phyloP scores from a whole-genome alignment of 1,140 invertebrate genomes.

The Drosophila dunni region DNA sequence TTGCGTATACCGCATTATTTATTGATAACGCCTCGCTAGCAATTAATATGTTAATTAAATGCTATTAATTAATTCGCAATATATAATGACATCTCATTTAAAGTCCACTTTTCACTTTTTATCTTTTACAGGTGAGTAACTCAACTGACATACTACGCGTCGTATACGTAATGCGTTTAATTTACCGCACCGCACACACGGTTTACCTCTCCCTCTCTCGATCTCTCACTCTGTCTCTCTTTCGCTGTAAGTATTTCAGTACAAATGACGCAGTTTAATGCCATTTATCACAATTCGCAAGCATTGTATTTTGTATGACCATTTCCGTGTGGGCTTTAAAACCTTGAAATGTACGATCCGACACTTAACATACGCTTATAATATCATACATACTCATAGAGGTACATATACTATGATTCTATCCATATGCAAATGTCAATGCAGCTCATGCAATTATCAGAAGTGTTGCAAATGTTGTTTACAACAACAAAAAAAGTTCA shows the following conservation, averaged over 20 bases:
- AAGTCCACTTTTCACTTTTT: constrained; percentile 35
- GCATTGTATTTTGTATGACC: constrained; percentile 36
- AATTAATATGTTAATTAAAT: constrained; percentile 30
- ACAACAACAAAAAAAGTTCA: neutral
- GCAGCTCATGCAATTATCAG: constrained; percentile 7
- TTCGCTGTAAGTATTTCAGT: constrained; percentile 23
- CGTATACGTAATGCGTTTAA: constrained; percentile 58
- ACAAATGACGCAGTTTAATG: constrained; percentile 40
- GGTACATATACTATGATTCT: neutral
- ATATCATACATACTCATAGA: neutral
- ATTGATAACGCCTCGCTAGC: constrained; percentile 32
- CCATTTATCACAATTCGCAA: constrained; percentile 40
- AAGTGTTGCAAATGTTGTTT: constrained; percentile 20
- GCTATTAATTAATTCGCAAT: constrained; percentile 57
- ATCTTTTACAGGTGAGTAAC: constrained; percentile 72
- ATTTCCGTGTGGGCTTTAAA: constrained; percentile 71
- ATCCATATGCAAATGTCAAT: constrained; percentile 17
- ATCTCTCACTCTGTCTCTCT: neutral
- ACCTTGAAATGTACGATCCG: constrained; percentile 58
- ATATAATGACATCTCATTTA: constrained; percentile 20
- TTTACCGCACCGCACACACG: constrained; percentile 16
- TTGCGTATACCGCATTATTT: constrained; percentile 36
- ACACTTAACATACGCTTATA: constrained; percentile 12
- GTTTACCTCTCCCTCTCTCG: neutral
- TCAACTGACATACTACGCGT: constrained; percentile 19